Conservation (phyloP, 2,888 invertebrate species). For the Idaea aversata region DNA sequence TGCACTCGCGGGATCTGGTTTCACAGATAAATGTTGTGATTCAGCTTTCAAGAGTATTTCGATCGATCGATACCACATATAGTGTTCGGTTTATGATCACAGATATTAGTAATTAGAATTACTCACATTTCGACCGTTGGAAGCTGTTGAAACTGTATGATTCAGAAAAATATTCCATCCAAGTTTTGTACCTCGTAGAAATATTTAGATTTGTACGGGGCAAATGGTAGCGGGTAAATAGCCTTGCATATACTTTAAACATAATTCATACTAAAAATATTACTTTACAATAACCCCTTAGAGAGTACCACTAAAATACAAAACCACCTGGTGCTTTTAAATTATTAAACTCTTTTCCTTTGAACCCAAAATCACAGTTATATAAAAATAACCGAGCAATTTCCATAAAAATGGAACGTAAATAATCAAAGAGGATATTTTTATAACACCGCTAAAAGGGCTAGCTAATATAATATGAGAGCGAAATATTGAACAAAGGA, state of each 20-base stretch:
- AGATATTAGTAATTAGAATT: neutral
- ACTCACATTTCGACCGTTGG: neutral
- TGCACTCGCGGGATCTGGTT: neutral
- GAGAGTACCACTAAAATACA: neutral
- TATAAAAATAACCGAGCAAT: neutral
- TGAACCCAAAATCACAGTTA: neutral
- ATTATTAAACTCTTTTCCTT: neutral
- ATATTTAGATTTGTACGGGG: too few species aligned
- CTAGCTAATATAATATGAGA: neutral
- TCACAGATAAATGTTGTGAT: neutral
- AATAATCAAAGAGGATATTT: neutral
- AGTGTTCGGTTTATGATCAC: neutral
- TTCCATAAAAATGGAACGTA: neutral
- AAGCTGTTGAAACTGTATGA: neutral
- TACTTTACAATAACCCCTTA: too few species aligned
- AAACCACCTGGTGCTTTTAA: neutral
- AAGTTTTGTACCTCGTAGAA: neutral
- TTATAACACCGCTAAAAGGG: neutral
- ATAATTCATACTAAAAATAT: too few species aligned
- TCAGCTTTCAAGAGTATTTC: too few species aligned
- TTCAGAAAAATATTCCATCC: neutral
- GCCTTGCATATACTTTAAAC: too few species aligned
- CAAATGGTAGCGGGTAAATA: too few species aligned
- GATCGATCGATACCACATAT: neutral
- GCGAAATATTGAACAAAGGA: neutral